Evolutionary conservation across 2,113 vertebrate species (phyloP), one percentile per base, ranked within the genome.

Genomic region (Calypte anna): DNA sequence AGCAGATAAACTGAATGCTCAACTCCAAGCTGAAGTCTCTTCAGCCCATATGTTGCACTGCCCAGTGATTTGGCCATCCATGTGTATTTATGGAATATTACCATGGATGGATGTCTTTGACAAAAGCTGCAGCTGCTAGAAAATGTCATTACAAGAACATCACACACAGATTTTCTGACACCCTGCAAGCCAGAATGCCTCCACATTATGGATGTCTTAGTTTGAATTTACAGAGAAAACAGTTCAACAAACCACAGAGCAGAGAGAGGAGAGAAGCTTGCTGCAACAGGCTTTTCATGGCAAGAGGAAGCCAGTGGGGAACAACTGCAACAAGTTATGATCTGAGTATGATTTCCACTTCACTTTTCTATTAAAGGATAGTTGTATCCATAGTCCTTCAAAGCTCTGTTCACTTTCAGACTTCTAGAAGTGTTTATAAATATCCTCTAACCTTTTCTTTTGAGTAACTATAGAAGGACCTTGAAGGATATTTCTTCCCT

Each of bases 81-180:
- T 0, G 0, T 8, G 16, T 27, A 40, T 90, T 95, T 81, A 69
- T 63, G 68, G 80, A 44, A n/a, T 59, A 70, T 86, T 72, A 81
- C 82, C 82, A 36, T 6, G 55, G 82, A 78, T 38, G 23, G 86
- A 81, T 62, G 78, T 85, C 72, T 51, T 9, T 23, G 72, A 85
- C 79, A 91, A 91, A 93, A 80, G 75, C 85, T 90, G 58, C 63
- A 91, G 40, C 63, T 72, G 23, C 70, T 62, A 85, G 86, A 78
- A 94, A 93, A 88, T 50, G 58, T 33, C 68, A 75, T 86, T 93
- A 75, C 80, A 77, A 80, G 83, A 59, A 38, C 53, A 75, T 74
- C 64, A 55, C 3, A 74, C 28, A 46, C 53, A 64, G 59, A 86
- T 92, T 93, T 93, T 50, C 76, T 68, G 64, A 70, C 66, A 69